phyloP scores from a whole-genome alignment of 1,140 invertebrate species.

The Oryctes rhinoceros region DNA sequence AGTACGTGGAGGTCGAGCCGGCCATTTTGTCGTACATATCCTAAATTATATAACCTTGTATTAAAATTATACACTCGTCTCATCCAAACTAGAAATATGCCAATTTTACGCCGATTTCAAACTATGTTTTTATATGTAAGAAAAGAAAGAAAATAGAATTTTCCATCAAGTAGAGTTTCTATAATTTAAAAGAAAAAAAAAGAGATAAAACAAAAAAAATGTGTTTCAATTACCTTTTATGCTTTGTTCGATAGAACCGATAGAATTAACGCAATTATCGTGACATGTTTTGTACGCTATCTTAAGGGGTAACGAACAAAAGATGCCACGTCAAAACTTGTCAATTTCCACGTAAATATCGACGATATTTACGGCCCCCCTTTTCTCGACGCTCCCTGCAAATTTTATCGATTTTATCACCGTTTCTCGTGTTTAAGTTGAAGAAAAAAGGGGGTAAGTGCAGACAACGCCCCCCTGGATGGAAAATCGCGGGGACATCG shows the following conservation, averaged over 20 bases:
- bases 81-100: slow-evolving; percentile 51
- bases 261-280: neutral
- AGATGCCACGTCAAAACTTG: slow-evolving; percentile 25
- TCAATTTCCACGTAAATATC: neutral
- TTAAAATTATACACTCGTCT: slow-evolving; percentile 19
- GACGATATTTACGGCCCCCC: too few species aligned
- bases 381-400: too few species aligned
- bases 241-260: neutral
- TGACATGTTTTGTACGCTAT: neutral
- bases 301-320: slow-evolving; percentile 8
- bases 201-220: neutral
- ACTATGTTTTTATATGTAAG: too few species aligned
- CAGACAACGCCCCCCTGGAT: neutral
- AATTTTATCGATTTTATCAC: too few species aligned
- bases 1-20: neutral
- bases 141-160: neutral
- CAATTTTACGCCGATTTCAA: slow-evolving; percentile 49
- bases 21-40: slow-evolving; percentile 4
- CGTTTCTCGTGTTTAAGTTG: neutral
- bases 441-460: neutral
- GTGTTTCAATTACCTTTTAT: neutral
- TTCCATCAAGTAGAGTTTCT: neutral
- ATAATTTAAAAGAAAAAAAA: too few species aligned
- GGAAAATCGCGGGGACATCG: neutral
- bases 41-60: slow-evolving; percentile 26